Base-by-base conservation (phyloP, 1,140 invertebrate genomes). In the Pseudoatta argentina region DNA sequence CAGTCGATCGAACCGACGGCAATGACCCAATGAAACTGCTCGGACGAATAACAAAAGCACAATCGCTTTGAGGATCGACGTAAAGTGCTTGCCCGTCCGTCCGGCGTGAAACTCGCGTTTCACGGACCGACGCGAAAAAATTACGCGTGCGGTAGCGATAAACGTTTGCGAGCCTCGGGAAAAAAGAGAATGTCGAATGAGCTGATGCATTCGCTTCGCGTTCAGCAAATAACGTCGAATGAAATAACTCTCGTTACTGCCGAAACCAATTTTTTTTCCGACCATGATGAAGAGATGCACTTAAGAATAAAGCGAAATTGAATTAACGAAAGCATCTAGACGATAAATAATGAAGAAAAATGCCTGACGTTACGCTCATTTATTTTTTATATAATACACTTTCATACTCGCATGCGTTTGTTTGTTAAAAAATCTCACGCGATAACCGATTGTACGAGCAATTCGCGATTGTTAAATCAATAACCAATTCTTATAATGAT, bases 11-110 rank as follows among this genome's bases (percentile, higher is more conserved):
- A 44, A 0, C 63, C 5, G 53, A 18, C 30, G 59, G 66, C 69
- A 67, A 27, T 87, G 85, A 73, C 61, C 72, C 82, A 83, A 91
- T 86, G 77, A 92, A 90, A 88, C 82, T 86, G 83, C 75, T 59
- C 86, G 86, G 81, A 77, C 85, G 91, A 66, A 72, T 85, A 87
- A 92, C 66, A 87, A 90, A 90, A 87, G 88, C 87, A 78, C 85
- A 63, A 67, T 85, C 82, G 53, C 90, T 86, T 90, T 87, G 90
- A 88, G 76, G 78, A 79, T 67, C 67, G 30, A 18, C 30, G 27
- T 48, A 71, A 67, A 72, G 77, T 82, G 76, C 53, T 69, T 48
- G 71, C 3, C 59, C 51, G 44, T 83, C 21, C 67, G 55, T 4
- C 18, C 63, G 30, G 71, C 48, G 87, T 82, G 30, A 89, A 88